Evolutionary conservation across 2,113 vertebrate genomes (phyloP).

Genomic region (Psephotus haematonotus): DNA sequence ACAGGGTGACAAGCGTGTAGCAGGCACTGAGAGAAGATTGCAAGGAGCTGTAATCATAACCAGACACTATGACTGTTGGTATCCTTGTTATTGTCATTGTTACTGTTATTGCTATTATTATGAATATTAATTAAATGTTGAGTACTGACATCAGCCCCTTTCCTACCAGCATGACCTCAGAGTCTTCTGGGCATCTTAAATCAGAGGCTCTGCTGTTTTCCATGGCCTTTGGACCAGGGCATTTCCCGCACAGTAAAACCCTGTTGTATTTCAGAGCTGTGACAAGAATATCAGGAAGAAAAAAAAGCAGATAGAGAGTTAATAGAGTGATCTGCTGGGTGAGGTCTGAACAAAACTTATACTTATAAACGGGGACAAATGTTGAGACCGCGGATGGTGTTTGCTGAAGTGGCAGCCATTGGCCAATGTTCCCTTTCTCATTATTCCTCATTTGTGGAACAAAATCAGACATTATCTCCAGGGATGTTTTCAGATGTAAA

Average conservation of each 20-base stretch:
- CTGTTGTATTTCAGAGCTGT: neutral
- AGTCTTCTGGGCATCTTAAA: neutral
- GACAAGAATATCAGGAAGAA: neutral
- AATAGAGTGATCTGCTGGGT: neutral
- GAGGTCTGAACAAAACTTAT: neutral
- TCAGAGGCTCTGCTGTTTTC: neutral
- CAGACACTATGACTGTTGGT: neutral
- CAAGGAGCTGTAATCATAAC: neutral
- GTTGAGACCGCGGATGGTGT: neutral
- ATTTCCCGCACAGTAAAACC: neutral
- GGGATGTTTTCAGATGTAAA: constrained; percentile 60
- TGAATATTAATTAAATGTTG: neutral
- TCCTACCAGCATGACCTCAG: neutral
- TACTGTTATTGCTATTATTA: neutral
- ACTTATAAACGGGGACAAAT: neutral
- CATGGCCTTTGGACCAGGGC: neutral
- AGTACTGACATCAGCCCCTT: neutral
- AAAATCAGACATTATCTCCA: constrained; percentile 17
- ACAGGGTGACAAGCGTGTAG: neutral
- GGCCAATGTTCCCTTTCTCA: constrained; percentile 6
- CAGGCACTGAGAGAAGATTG: neutral
- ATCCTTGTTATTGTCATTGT: neutral
- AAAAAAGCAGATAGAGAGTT: neutral
- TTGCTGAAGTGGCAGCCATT: constrained; percentile 17
- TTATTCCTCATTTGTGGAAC: constrained; percentile 58